phyloP scores from a whole-genome alignment of 35 echinoderm and acorn worm genomes.

The Eucidaris tribuloides region DNA sequence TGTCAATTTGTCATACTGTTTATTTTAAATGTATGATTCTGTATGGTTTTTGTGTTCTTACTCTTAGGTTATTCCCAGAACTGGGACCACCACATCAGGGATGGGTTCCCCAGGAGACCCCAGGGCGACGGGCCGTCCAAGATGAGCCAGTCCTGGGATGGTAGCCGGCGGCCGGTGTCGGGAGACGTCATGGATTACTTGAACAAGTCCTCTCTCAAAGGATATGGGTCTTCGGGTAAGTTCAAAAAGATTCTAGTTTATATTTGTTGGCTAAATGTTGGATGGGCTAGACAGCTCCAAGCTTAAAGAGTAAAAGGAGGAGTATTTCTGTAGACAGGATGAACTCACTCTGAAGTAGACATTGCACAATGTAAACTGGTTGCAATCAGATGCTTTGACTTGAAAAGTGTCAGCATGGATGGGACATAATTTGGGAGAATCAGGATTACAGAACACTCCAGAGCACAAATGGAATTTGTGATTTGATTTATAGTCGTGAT shows the following conservation, averaged over 20 bases:
- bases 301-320: background rate
- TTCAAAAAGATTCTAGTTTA: background rate
- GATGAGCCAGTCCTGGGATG: conserved; percentile 72
- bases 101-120: conserved; percentile 19
- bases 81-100: conserved; percentile 84
- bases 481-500: no score
- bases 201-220: conserved; percentile 55
- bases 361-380: background rate
- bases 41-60: no score
- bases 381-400: background rate
- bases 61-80: conserved; percentile 55
- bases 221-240: conserved; percentile 73
- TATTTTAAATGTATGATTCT: no score
- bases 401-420: background rate
- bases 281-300: background rate
- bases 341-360: background rate
- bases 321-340: background rate
- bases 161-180: background rate
- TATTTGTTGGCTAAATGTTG: background rate
- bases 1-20: no score
- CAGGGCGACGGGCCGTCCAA: background rate
- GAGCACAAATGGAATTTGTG: no score
- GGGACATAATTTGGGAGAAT: background rate
- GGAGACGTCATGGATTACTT: conserved; percentile 52
- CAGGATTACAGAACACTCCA: no score